Conservation (phyloP, 2,888 invertebrate genomes). For the Scaptomyza caliginosa region DNA sequence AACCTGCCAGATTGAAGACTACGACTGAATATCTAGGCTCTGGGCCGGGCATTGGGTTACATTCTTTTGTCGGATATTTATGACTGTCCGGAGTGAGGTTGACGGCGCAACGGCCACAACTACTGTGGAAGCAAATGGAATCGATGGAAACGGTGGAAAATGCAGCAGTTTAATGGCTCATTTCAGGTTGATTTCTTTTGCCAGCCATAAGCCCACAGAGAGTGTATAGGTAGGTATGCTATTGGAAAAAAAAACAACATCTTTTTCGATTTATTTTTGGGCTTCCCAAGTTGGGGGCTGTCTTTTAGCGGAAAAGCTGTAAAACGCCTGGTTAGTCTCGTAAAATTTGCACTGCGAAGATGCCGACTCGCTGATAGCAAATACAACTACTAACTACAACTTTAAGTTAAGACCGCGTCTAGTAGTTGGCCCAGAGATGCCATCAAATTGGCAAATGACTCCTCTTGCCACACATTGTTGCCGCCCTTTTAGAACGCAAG, state of each 20-base stretch:
- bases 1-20: conserved; percentile 31
- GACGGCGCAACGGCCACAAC: conserved; percentile 17
- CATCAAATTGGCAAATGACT: conserved; percentile 64
- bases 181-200: conserved; percentile 79
- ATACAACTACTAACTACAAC: conserved; percentile 19
- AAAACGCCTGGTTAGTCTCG: conserved; percentile 77
- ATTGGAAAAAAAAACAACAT: conserved; percentile 10
- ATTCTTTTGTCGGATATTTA: conserved; percentile 79
- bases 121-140: conserved; percentile 53
- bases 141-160: conserved; percentile 70
- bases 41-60: conserved; percentile 62
- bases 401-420: conserved; percentile 44
- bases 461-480: conserved; percentile 64
- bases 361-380: conserved; percentile 72
- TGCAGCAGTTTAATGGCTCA: conserved; percentile 81
- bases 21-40: conserved; percentile 23
- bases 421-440: conserved; percentile 30
- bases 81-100: conserved; percentile 47
- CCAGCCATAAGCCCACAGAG: conserved; percentile 32
- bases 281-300: conserved; percentile 63
- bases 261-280: conserved; percentile 8
- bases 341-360: conserved; percentile 73
- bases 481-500: conserved; percentile 21
- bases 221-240: conserved; percentile 5
- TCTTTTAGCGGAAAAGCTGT: conserved; percentile 77